Base-by-base conservation (phyloP, 2,113 vertebrate species). In the Neomonachus schauinslandi region DNA sequence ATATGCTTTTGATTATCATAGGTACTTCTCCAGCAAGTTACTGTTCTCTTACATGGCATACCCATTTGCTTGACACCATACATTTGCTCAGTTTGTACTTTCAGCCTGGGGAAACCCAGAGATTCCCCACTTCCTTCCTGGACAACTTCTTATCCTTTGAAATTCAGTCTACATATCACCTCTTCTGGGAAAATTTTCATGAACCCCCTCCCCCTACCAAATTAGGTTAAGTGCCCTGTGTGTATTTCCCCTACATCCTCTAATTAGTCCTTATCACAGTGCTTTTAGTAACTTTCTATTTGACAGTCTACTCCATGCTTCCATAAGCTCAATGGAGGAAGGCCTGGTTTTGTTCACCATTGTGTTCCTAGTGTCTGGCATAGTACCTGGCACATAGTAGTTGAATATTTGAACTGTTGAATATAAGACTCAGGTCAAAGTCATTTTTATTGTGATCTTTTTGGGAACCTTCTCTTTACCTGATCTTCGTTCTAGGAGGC, bases 361-460 rank as follows among this genome's bases (percentile, higher is more conserved):
- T 39, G 18, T 83, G 22, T 77, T 90, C 53, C 59, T 46, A 22
- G 12, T 26, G 33, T 88, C 67, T 93, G 61, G 24, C 49, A 79
- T 24, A 91, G 63, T 93, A 61, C 22, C 5, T 67, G 9, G 26
- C 36, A 90, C 36, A 67, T 26, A 65, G 31, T 76, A 76, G 12
- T 72, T 42, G 24, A 42, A 88, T 81, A 89, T 53, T 83, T 96
- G 76, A 92, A 88, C 51, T 72, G 10, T 26, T 53, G 55, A 97
- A 76, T 80, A 4, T 19, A 97, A 83, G 13, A 93, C 31, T 96
- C 42, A 91, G 42, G 21, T 79, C 57, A 76, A 69, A 57, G 31
- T 67, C 63, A 79, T 91, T 96, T 94, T 90, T 79, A 89, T 28
- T 94, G 51, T 89, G 79, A 51, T 6, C 10, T 18, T 76, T 94